A percentile compares a stretch with the other conserved stretches of the same genome.
Evolutionary conservation across 1,140 invertebrate genomes (phyloP).

Genomic region (Zaprionus ornatus): DNA sequence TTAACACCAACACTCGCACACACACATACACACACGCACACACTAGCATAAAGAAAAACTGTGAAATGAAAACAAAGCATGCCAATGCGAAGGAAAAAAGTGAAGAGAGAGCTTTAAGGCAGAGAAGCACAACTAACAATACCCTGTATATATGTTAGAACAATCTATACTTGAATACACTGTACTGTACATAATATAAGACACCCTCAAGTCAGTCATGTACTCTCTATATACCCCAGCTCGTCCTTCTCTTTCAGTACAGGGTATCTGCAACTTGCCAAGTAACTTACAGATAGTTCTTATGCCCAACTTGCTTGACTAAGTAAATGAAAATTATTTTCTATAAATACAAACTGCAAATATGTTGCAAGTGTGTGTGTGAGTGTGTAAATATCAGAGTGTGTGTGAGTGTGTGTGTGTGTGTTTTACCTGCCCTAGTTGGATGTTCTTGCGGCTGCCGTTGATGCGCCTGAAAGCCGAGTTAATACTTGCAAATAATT

Average conservation of each 20-base stretch:
- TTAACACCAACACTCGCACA: slow-evolving; percentile 55
- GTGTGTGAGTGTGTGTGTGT: slow-evolving; percentile 13
- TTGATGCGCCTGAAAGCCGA: slow-evolving; percentile 68
- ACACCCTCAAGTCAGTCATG: background rate
- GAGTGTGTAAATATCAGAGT: slow-evolving; percentile 14
- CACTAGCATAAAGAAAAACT: slow-evolving; percentile 25
- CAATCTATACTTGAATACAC: background rate
- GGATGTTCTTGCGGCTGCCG: slow-evolving; percentile 34
- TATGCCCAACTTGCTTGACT: slow-evolving; percentile 45
- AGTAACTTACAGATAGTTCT: slow-evolving; percentile 31
- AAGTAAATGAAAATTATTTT: slow-evolving; percentile 64
- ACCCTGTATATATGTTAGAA: background rate
- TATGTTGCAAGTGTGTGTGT: slow-evolving; percentile 17
- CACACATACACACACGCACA: slow-evolving; percentile 6
- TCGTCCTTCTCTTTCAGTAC: background rate
- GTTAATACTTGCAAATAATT: slow-evolving; percentile 73
- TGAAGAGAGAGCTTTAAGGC: background rate
- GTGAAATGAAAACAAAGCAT: slow-evolving; percentile 47
- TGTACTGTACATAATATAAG: background rate
- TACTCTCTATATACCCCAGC: background rate
- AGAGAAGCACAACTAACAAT: background rate
- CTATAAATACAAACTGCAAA: slow-evolving; percentile 48
- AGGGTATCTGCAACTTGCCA: slow-evolving; percentile 8
- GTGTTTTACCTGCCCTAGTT: slow-evolving; percentile 5
- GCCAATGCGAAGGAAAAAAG: slow-evolving; percentile 6